Conservation (phyloP, 2,797 vertebrate species). For the Sebastes glaucus region DNA sequence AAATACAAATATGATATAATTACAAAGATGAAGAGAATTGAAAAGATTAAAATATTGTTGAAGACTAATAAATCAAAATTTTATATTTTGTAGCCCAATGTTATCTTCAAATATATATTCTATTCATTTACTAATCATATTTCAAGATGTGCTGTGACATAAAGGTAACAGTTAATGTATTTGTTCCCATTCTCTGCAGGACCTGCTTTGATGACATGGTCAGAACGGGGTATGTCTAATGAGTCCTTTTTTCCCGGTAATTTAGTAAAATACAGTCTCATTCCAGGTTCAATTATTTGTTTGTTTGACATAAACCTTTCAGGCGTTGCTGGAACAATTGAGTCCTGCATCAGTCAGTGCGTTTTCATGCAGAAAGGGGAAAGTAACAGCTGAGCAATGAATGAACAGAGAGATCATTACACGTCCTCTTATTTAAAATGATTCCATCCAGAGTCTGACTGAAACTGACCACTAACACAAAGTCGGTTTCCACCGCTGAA, state of each 20-base stretch:
- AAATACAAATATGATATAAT: background rate
- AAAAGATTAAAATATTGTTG: background rate
- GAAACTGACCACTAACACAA: too few relatives aligned
- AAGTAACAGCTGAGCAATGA: background rate
- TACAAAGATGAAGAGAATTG: background rate
- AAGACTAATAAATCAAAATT: background rate
- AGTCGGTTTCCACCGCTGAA: background rate
- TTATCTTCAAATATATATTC: background rate
- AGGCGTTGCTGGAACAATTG: background rate
- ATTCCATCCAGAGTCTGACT: background rate
- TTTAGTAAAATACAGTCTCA: background rate
- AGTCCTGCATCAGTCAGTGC: background rate
- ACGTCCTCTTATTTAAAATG: background rate
- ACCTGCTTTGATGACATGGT: slow-evolving; percentile 92
- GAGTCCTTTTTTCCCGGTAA: background rate
- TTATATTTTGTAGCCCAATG: background rate
- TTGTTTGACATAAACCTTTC: background rate
- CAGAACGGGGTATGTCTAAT: slow-evolving; percentile 83
- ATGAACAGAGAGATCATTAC: too few relatives aligned
- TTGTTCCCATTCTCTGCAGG: slow-evolving; percentile 77
- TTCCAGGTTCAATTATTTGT: background rate
- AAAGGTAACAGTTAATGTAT: background rate
- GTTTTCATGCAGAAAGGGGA: background rate
- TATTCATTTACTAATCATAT: background rate
- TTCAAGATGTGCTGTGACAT: background rate